Evolutionary conservation across 2,113 vertebrate species (phyloP).

Genomic region (Columbina picui): DNA sequence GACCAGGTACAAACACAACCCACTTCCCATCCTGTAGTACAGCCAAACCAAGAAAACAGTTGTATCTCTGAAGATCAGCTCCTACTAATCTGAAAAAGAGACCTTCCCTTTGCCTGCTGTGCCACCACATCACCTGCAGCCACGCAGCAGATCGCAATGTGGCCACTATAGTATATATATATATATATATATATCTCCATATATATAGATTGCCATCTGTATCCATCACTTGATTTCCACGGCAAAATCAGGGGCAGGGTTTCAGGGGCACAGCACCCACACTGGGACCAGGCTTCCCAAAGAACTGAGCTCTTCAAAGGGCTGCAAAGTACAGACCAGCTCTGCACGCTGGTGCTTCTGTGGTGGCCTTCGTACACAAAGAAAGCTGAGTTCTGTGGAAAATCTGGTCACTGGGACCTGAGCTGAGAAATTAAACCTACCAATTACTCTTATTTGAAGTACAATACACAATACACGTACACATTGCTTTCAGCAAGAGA

Average conservation of each 20-base stretch:
- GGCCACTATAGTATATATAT: background rate
- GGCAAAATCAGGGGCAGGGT: background rate
- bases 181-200: too few relatives aligned
- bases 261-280: background rate
- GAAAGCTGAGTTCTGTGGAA: background rate
- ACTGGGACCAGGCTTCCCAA: background rate
- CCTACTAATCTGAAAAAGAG: background rate
- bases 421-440: background rate
- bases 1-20: background rate
- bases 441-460: background rate
- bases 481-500: background rate
- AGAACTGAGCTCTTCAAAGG: background rate
- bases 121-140: background rate
- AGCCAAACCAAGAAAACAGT: background rate
- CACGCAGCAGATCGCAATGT: background rate
- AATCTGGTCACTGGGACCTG: background rate
- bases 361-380: background rate
- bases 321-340: background rate
- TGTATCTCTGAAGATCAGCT: background rate
- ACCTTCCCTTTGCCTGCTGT: rapidly evolving
- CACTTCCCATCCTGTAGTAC: background rate
- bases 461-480: background rate
- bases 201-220: background rate
- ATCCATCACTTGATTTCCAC: background rate
- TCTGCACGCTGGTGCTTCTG: background rate